Base-by-base conservation (phyloP, 2,888 invertebrate species). In the Embidobia sp. region DNA sequence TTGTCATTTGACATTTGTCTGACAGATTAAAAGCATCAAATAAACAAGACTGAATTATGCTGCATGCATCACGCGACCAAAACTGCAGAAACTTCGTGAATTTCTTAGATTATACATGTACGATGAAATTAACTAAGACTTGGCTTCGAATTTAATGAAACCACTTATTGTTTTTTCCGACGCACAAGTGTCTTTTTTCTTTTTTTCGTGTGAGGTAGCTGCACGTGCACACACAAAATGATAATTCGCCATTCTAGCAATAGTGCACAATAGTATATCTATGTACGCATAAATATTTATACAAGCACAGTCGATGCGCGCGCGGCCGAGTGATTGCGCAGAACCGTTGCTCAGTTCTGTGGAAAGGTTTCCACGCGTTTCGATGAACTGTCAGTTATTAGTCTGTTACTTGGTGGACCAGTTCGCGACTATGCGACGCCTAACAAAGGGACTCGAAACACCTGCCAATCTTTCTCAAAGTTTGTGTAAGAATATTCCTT, bases 341-440 rank as follows among this genome's bases (percentile, higher is more conserved):
- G 82, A 82, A 74, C 75, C 73, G 78, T 51, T 76, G 61, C 75
- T 70, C 72, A 40, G 57, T 67, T 66, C 51, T 49, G 66, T 66
- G 74, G 78, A 73, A 79, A 80, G 79, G 77, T 80, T 67, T 79
- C 61, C 79, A 77, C 72, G 77, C 73, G 73, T 48, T 55, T 59
- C 69, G 61, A 64, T 53, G 33, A 63, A 70, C 79, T 63, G 76
- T 79, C 82, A 83, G 83, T 82, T 81, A 80, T 66, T 74, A 82
- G 80, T 79, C 80, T 80, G 80, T 82, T 82, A 79, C 79, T 77
- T 79, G 67, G 78, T 79, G 78, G 80, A 76, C 79, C 76, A 81
- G 79, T 78, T 79, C 74, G 73, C 61, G 64, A 57, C 51, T 31
- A 77, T 35, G 69, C 46, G 40, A 64, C 49, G 59, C 29, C 48